A percentile compares a stretch with the other conserved stretches of the same genome.
phyloP scores from a whole-genome alignment of 2,888 invertebrate genomes.

The Clostera curtula region DNA sequence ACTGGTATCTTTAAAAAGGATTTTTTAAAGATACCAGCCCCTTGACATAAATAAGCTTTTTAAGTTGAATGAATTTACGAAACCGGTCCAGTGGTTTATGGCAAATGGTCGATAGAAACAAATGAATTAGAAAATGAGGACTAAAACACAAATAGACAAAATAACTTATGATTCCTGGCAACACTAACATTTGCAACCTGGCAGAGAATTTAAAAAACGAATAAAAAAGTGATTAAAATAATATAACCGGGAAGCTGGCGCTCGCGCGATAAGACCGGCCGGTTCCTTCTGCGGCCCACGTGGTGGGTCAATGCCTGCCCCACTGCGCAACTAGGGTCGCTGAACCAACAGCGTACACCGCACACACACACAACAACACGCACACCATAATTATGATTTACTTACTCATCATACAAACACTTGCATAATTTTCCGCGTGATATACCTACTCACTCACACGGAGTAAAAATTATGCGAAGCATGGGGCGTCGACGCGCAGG shows the following conservation, averaged over 20 bases:
- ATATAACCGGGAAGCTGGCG: constrained; percentile 36
- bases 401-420: constrained; percentile 20
- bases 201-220: constrained; percentile 4
- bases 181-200: constrained; percentile 1
- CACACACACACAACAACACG: constrained; percentile 21
- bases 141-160: too few relatives aligned
- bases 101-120: too few relatives aligned
- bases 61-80: too few relatives aligned
- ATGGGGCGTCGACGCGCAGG: constrained; percentile 32
- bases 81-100: too few relatives aligned
- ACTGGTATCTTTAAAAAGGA: too few relatives aligned
- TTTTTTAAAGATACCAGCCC: too few relatives aligned
- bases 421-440: constrained; percentile 5
- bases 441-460: constrained; percentile 10
- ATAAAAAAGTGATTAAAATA: constrained; percentile 18
- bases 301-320: constrained; percentile 70
- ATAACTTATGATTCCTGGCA: too few relatives aligned
- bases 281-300: constrained; percentile 51
- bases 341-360: constrained; percentile 45
- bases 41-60: too few relatives aligned
- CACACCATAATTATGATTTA: constrained; percentile 10
- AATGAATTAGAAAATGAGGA: too few relatives aligned
- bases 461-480: constrained; percentile 19
- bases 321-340: constrained; percentile 60
- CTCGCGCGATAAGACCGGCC: constrained; percentile 40